Evolutionary conservation across 2,113 vertebrate genomes (phyloP), one percentile per base, ranked within the genome.

Genomic region (Chloropsis cyanopogon): DNA sequence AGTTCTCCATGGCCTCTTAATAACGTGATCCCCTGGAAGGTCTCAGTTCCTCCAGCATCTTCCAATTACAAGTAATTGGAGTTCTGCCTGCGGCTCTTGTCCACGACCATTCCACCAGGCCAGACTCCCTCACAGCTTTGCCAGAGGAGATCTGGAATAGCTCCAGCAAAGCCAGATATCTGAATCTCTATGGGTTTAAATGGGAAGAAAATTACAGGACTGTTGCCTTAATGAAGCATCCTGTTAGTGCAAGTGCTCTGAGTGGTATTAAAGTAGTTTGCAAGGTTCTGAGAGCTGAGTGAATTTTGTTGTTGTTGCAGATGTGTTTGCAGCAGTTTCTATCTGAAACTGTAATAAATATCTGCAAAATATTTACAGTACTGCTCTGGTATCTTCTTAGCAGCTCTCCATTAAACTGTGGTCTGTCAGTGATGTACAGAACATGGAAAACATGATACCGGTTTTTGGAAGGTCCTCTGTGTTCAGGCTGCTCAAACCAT

Each of bases 31-130:
- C 47, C 65, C 56, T 94, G 91, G 83, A 92, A 95, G 65, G 69
- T 83, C 72, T 86, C 68, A 29, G 72, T 80, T 71, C 91, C 44
- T 86, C 65, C 80, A 75, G 80, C 65, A n/a, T 88, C 86, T 93
- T 91, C 83, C 88, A 95, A 31, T 91, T 88, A 71, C 72, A 75
- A 84, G 60, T 71, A 78, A 72, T 70, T 90, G 78, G 91, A 92
- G 82, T 85, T 87, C 73, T 95, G 81, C 90, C 95, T 85, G 87
- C 2, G 2, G 78, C 90, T 87, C 54, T 91, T 79, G 73, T 92
- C 91, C 84, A 9, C 41, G 70, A 39, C 77, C 10, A 3, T 86
- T 88, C 65, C 59, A 16, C 63, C 66, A 84, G 84, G 82, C 84
- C 91, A 96, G 82, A 50, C 88, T 90, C 76, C 26, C 81, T 95